These are phyloP conservation scores for Gorsachius magnificus DNA, from an alignment of 2,797 vertebrate species.

Conservation along the genomic window DNA sequence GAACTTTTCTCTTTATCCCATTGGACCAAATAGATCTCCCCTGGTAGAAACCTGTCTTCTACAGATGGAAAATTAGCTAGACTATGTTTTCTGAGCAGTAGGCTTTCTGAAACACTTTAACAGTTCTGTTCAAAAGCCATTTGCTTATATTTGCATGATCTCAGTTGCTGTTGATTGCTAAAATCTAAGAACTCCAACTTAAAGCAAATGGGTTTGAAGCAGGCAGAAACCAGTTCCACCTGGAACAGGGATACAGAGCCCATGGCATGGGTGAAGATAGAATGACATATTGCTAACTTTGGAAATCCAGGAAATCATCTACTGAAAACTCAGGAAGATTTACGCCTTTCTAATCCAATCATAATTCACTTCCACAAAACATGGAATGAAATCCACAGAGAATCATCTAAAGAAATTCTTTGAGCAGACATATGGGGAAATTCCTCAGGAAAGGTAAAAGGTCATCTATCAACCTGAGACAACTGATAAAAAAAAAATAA, in stretches of 20 bases:
- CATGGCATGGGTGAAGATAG: constrained; percentile 12
- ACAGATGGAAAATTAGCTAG: neutral
- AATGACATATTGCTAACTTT: constrained; percentile 63
- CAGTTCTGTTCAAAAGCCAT: neutral
- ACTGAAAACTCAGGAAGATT: constrained; percentile 57
- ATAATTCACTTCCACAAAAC: constrained; percentile 58
- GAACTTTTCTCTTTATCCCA: neutral
- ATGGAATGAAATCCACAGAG: constrained; percentile 46
- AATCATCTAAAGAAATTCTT: constrained; percentile 58
- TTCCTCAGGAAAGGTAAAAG: constrained; percentile 64
- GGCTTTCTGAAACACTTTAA: neutral
- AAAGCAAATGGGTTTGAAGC: constrained; percentile 21
- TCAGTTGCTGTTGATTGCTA: neutral
- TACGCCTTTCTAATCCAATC: constrained; percentile 64
- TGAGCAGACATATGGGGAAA: constrained; percentile 52
- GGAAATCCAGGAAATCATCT: constrained; percentile 62
- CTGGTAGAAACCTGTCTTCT: neutral
- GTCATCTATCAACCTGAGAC: constrained; percentile 47
- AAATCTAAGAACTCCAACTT: constrained; percentile 13
- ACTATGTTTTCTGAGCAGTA: neutral
- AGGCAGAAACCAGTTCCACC: constrained; percentile 41
- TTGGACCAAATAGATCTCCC: neutral
- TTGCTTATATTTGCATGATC: neutral
- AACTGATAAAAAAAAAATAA: constrained; percentile 19
- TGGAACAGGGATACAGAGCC: constrained; percentile 4